phyloP scores from a whole-genome alignment of 2,888 invertebrate species.

The Thera obeliscata region DNA sequence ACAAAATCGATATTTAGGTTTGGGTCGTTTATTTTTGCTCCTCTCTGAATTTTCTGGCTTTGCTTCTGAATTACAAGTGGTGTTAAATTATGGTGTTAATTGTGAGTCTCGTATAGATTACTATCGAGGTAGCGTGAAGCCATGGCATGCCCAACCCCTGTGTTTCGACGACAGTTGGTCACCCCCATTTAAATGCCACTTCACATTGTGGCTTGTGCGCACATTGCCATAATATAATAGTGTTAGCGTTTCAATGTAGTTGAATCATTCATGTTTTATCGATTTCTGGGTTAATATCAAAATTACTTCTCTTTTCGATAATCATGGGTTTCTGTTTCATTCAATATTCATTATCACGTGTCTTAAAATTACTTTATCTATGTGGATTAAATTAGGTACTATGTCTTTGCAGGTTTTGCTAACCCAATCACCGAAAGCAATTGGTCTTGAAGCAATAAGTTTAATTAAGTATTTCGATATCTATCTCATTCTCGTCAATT shows the following conservation, averaged over 20 bases:
- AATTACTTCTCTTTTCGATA: constrained; percentile 14
- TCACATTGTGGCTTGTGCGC: constrained; percentile 82
- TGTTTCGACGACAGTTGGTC: constrained; percentile 82
- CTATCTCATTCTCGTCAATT: constrained; percentile 72
- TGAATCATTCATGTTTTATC: constrained; percentile 52
- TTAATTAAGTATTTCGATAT: constrained; percentile 57
- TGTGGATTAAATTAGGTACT: neutral
- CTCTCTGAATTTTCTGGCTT: constrained; percentile 42
- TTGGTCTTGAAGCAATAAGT: constrained; percentile 40
- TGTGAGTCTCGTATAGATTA: constrained; percentile 77
- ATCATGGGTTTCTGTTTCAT: constrained; percentile 7
- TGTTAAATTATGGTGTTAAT: constrained; percentile 78
- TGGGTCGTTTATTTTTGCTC: neutral
- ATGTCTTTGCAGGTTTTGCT: constrained; percentile 8
- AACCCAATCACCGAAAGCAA: constrained; percentile 25
- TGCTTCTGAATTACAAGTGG: constrained; percentile 54
- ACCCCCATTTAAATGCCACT: constrained; percentile 82
- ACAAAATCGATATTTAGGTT: constrained; percentile 18
- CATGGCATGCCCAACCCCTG: constrained; percentile 75
- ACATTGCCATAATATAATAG: constrained; percentile 67
- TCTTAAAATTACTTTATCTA: neutral
- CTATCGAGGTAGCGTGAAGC: constrained; percentile 79
- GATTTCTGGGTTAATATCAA: constrained; percentile 27
- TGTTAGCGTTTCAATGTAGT: constrained; percentile 69
- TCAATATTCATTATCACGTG: neutral